Conservation (phyloP, 2,797 vertebrate genomes). For the Vespertilio murinus region DNA sequence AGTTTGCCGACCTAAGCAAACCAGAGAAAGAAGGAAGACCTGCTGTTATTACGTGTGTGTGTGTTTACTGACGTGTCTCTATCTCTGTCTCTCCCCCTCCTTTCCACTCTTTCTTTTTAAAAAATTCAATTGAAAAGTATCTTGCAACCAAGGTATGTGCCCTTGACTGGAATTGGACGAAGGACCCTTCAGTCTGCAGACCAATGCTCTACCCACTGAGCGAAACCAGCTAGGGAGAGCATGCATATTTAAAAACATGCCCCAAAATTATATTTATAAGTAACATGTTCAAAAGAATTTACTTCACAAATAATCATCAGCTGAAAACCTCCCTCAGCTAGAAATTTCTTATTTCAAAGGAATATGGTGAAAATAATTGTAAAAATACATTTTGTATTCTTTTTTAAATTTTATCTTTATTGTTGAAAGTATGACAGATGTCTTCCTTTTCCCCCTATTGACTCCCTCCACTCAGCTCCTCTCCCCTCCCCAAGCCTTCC, state of each 20-base stretch:
- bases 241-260: neutral
- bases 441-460: too few relatives aligned
- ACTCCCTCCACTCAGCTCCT: too few relatives aligned
- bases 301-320: neutral
- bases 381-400: neutral
- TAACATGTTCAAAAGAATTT: neutral
- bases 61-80: neutral
- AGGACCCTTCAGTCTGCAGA: neutral
- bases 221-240: neutral
- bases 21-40: neutral
- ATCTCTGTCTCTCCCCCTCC: neutral
- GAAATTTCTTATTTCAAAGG: neutral
- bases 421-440: too few relatives aligned
- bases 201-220: neutral
- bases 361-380: neutral
- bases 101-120: neutral
- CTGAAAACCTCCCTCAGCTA: neutral
- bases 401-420: too few relatives aligned
- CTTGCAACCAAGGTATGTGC: neutral
- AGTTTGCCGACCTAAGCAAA: too few relatives aligned
- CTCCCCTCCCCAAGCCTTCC: too few relatives aligned
- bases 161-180: neutral
- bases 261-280: neutral
- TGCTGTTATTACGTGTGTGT: neutral
- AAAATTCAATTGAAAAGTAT: neutral